These are phyloP conservation scores for Drosophila peninsularis DNA, from an alignment of 2,888 invertebrate species.

Conservation along the genomic window DNA sequence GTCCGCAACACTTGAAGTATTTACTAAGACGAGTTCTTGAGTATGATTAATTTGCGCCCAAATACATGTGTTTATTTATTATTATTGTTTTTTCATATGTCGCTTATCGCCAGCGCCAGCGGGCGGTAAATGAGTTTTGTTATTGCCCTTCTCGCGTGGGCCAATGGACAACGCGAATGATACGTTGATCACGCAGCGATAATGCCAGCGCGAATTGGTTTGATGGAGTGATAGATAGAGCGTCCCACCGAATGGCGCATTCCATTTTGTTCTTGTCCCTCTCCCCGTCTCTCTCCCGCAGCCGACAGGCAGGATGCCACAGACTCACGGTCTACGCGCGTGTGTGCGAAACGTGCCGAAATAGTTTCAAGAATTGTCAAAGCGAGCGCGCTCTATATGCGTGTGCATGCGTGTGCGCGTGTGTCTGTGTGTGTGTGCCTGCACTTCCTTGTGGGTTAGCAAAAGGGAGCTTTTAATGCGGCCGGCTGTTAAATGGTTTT, in stretches of 20 bases:
- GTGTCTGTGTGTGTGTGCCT: constrained; percentile 8
- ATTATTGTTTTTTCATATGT: constrained; percentile 9
- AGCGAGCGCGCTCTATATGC: constrained; percentile 14
- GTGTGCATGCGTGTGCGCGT: neutral
- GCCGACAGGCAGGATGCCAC: constrained; percentile 31
- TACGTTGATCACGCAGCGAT: constrained; percentile 68
- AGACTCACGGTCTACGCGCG: neutral
- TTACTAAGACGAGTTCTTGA: constrained; percentile 38
- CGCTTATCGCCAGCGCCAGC: constrained; percentile 42
- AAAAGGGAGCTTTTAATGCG: constrained; percentile 49
- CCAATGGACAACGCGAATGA: constrained; percentile 58
- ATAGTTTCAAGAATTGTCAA: constrained; percentile 39
- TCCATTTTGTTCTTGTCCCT: neutral
- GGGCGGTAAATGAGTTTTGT: constrained; percentile 39
- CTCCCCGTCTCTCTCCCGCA: neutral
- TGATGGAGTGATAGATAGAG: constrained; percentile 33
- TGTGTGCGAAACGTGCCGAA: constrained; percentile 26
- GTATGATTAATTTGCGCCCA: constrained; percentile 51
- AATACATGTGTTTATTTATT: constrained; percentile 17
- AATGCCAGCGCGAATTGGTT: constrained; percentile 38
- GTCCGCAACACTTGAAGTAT: constrained; percentile 29
- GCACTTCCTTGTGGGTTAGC: constrained; percentile 43
- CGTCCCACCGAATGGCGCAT: constrained; percentile 21
- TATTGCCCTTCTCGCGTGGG: constrained; percentile 15
- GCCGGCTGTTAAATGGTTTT: constrained; percentile 41